Base-by-base conservation (phyloP, 2,797 vertebrate genomes). In the Crax fasciolata region DNA sequence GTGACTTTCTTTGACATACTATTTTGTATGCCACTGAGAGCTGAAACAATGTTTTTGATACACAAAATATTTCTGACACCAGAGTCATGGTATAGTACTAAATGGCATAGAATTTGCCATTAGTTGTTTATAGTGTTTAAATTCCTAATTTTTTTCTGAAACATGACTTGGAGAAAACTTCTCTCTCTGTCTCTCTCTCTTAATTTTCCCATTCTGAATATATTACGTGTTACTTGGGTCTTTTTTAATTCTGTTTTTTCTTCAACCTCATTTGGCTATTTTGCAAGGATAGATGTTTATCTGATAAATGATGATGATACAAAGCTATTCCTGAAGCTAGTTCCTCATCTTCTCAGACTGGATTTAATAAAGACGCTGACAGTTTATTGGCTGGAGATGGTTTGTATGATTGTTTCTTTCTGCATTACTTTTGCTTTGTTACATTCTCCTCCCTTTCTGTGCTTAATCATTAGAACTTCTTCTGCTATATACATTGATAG, bases 11-110 rank as follows among this genome's bases (percentile, higher is more conserved):
- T 93, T 84, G n/a, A 81, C 87, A 49, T 41, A 78, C 48, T 71
- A 89, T 87, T 96, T 95, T 83, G 55, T 62, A 43, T 84, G 16
- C 62, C 32, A 59, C 12, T 84, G 66, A 86, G 49, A 93, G 30
- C 44, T 68, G n/a, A 96, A 94, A 95, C 90, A 71, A 3, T 57
- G 20, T 62, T 87, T 94, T 91, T 90, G n/a, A 90, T 95, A 89
- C n/a, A 43, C 48, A 79, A 92, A 81, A 71, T 48, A 93, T 74
- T 90, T 94, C 35, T 83, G 39, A 77, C 72, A 85, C 49, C 19
- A 63, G 43, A 20, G 59, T 84, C 48, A 76, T 19, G 75, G 21
- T 76, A 48, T 8, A 81, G 17, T 54, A 49, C 10, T 86, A 35
- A 90, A 39, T 18, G 38, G 16, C 51, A 44, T 5, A 89, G 12